Evolutionary conservation across 1,140 invertebrate species (phyloP), one percentile per base, ranked within the genome.

Genomic region (Nephotettix cincticeps): DNA sequence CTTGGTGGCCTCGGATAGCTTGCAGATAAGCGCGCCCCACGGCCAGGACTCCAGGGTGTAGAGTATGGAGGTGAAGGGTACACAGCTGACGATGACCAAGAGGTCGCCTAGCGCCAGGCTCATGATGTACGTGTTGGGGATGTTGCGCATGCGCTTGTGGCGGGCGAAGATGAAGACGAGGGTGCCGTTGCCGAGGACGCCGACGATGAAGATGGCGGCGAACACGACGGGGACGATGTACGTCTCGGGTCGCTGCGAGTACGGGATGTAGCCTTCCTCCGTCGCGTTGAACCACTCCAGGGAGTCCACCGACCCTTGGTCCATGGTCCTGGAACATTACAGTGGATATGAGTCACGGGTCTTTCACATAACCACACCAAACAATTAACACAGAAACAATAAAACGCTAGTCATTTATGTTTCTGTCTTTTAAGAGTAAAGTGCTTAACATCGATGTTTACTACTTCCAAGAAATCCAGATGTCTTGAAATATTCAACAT

Each of bases 41-140:
- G 93, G 93, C 93, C 94, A 97, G 2, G 89, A 91, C 61, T 92
- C 90, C 70, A 94, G 82, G 0, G 92, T 93, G 82, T 95, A 97
- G 0, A 96, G 83, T 3, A 91, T 89, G 9, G 91, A 91, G 0
- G 91, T 92, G 79, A 96, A 93, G 0, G 95, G 95, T 23, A 96
- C 93, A 64, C 92, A 91, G 6, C 91, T 91, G 23, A 95, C 78
- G 71, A 97, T 92, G 1, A 97, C 89, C 75, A 91, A 76, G 11
- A 91, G 81, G 81, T 92, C 90, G 19, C 89, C 90, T 13, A 91
- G 75, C 0, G 90, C 90, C 73, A 92, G 79, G 0, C 90, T 91
- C 1, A 91, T 82, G 51, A 91, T 92, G 86, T 89, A 93, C 80
- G 92, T 95, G 79, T 97, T 97, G 36, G 95, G 94, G 9, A 95